These are phyloP conservation scores for Holothuria scabra DNA, from an alignment of 53 echinoderm and acorn worm genomes.

Conservation along the genomic window DNA sequence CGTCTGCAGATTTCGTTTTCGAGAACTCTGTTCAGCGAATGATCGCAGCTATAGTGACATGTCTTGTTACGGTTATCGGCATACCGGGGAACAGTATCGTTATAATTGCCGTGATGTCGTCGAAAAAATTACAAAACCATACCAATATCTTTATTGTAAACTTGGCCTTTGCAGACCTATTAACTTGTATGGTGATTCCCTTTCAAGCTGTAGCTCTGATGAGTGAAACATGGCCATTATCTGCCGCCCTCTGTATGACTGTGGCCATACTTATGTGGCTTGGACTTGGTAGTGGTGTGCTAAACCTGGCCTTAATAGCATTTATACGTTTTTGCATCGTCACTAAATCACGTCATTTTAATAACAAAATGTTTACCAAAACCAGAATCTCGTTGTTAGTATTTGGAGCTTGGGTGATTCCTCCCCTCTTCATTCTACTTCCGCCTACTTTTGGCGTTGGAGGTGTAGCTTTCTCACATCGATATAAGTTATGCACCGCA, in stretches of 20 bases:
- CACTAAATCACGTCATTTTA: slow-evolving; percentile 58
- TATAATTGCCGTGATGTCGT: slow-evolving; percentile 71
- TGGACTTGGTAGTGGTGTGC: slow-evolving; percentile 72
- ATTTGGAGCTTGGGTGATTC: slow-evolving; percentile 61
- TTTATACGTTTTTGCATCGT: slow-evolving; percentile 73
- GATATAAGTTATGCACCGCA: slow-evolving; percentile 56
- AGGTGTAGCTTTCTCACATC: slow-evolving; percentile 47
- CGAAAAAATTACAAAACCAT: slow-evolving; percentile 73
- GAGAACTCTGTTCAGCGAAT: slow-evolving; percentile 34
- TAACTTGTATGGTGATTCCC: slow-evolving; percentile 74
- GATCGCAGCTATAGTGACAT: slow-evolving; percentile 32
- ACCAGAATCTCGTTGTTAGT: slow-evolving; percentile 61
- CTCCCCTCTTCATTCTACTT: slow-evolving; percentile 57
- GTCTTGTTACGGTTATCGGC: slow-evolving; percentile 53
- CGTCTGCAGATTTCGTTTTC: no score
- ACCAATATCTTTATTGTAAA: slow-evolving; percentile 91
- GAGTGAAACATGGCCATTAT: not conserved
- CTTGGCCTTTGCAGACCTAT: slow-evolving; percentile 77
- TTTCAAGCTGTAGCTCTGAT: slow-evolving; percentile 69
- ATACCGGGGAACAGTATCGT: slow-evolving; percentile 78
- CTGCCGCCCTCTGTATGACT: slow-evolving; percentile 35
- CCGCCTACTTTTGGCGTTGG: slow-evolving; percentile 49
- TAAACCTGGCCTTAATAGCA: slow-evolving; percentile 79
- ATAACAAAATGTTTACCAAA: slow-evolving; percentile 65
- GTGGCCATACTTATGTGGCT: slow-evolving; percentile 66